phyloP scores from a whole-genome alignment of 2,113 vertebrate species.

The Todiramphus saurophagus region DNA sequence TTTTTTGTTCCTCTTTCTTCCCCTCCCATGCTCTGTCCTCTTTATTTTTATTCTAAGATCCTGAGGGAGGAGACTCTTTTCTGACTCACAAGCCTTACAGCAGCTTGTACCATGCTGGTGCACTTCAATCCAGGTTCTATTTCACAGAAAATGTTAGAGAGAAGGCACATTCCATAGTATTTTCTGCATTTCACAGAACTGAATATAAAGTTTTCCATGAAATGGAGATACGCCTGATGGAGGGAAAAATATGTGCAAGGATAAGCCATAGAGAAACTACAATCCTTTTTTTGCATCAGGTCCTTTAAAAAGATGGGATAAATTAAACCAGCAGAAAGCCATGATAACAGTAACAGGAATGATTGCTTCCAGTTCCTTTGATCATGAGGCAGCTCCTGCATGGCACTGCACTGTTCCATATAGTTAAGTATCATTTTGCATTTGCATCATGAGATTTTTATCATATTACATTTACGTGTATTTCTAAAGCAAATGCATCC shows the following conservation, averaged over 20 bases:
- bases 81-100: background rate
- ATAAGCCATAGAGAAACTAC: background rate
- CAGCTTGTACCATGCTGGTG: background rate
- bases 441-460: background rate
- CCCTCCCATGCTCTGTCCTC: background rate
- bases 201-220: background rate
- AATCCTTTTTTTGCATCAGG: background rate
- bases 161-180: background rate
- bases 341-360: background rate
- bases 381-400: background rate
- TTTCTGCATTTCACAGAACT: background rate
- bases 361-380: background rate
- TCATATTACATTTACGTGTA: background rate
- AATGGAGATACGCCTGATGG: background rate
- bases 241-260: background rate
- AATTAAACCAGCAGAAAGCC: background rate
- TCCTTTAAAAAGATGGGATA: background rate
- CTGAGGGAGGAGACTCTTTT: constrained; percentile 6
- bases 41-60: background rate
- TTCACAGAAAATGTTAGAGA: background rate
- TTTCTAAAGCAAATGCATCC: background rate
- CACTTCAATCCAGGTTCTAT: background rate
- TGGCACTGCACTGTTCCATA: background rate
- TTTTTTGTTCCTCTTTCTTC: background rate
- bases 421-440: background rate